Conservation (phyloP, 2,113 vertebrate species). For the Polyodon spathula region DNA sequence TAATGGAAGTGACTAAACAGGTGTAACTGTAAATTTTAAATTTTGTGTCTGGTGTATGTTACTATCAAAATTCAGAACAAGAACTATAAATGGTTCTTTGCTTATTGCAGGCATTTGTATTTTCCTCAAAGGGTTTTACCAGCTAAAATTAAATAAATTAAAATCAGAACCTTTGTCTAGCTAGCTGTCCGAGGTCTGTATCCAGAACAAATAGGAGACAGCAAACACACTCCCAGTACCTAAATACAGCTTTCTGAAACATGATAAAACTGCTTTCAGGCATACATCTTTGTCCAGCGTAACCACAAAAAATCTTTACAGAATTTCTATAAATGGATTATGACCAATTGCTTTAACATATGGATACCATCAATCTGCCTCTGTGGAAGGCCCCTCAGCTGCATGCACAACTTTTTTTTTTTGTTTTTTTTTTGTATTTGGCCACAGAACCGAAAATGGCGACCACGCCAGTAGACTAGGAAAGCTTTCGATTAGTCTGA, state of each 20-base stretch:
- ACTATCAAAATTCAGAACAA: background rate
- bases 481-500: no score
- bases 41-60: background rate
- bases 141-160: no score
- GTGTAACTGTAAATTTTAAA: background rate
- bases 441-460: conserved; percentile 11
- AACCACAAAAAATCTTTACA: conserved; percentile 36
- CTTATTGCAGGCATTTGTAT: no score
- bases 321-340: conserved; percentile 59
- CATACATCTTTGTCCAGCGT: conserved; percentile 36
- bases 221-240: no score
- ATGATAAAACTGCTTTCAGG: background rate
- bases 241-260: no score
- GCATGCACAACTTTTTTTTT: conserved; percentile 27
- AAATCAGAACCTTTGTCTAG: no score
- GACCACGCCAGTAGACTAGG: no score
- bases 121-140: no score
- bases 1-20: conserved; percentile 5
- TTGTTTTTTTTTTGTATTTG: conserved; percentile 19
- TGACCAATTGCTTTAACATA: conserved; percentile 61
- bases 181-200: no score
- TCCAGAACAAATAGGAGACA: no score
- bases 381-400: conserved; percentile 45
- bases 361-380: conserved; percentile 54
- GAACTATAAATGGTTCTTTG: no score